These are phyloP conservation scores for Pomacea maculata DNA, from an alignment of 1,140 invertebrate species.

Conservation along the genomic window DNA sequence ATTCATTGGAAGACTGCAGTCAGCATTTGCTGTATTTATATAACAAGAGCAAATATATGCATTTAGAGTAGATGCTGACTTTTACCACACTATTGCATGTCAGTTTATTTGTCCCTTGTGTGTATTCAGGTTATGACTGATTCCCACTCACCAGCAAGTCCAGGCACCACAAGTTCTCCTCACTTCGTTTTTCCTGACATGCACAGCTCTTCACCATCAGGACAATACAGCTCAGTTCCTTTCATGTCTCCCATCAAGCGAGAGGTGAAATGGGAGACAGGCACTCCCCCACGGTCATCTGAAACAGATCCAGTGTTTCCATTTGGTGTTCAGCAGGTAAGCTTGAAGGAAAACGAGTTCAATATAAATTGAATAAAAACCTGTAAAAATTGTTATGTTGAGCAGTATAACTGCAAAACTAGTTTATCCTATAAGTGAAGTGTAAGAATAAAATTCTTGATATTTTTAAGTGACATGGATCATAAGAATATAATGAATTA, in stretches of 20 bases:
- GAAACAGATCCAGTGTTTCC: neutral
- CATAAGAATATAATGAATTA: no score
- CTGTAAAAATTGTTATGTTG: no score
- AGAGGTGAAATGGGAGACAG: conserved; percentile 16
- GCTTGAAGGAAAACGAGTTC: no score
- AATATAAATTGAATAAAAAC: no score
- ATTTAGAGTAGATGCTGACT: no score
- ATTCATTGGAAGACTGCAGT: no score
- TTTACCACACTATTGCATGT: no score
- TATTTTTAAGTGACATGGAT: neutral
- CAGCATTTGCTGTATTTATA: no score
- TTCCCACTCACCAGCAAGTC: conserved; percentile 8
- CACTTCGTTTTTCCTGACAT: conserved; percentile 9
- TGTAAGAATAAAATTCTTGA: no score
- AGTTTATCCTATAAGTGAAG: no score
- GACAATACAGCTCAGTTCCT: neutral
- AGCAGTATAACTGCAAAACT: no score
- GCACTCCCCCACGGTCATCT: conserved; percentile 1
- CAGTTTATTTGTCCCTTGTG: neutral
- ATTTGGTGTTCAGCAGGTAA: neutral
- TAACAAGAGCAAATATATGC: no score
- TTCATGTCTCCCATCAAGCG: conserved; percentile 20
- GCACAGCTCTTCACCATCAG: conserved; percentile 1
- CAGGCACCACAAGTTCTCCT: neutral
- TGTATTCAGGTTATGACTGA: conserved; percentile 6